Evolutionary conservation across 2,797 vertebrate genomes (phyloP).

Genomic region (Danio aesculapii): DNA sequence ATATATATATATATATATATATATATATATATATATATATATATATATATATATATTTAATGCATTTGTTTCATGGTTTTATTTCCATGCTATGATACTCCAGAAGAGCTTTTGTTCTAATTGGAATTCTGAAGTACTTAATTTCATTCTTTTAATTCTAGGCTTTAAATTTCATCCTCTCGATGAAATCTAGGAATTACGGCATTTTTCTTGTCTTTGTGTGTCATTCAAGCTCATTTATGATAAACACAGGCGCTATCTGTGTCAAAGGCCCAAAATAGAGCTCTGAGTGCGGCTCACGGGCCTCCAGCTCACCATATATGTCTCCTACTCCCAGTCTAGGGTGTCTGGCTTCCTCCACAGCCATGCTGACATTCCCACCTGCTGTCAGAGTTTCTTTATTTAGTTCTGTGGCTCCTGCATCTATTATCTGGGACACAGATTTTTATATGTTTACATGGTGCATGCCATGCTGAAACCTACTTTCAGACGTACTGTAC

Average conservation of each 20-base stretch:
- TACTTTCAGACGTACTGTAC: conserved; percentile 24
- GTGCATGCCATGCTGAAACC: not conserved
- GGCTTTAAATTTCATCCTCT: not conserved
- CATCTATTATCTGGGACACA: conserved; percentile 36
- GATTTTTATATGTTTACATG: conserved; percentile 49
- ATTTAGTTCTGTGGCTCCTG: conserved; percentile 53
- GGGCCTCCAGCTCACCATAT: conserved; percentile 81
- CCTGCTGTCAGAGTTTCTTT: conserved; percentile 69
- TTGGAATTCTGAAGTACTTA: not conserved
- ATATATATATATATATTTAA: no score
- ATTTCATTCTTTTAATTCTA: not conserved
- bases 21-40: no score
- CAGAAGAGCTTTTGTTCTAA: not conserved
- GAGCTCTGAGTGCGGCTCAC: conserved; percentile 73
- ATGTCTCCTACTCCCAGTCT: conserved; percentile 76
- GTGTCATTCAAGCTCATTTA: conserved; percentile 69
- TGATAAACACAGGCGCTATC: conserved; percentile 89
- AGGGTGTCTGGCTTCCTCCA: conserved; percentile 55
- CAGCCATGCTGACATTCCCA: conserved; percentile 71
- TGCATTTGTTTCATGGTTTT: not conserved
- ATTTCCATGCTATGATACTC: not conserved
- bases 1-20: no score
- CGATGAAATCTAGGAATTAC: conserved; percentile 2
- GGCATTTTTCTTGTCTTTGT: conserved; percentile 56
- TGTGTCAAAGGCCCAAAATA: conserved; percentile 88